Base-by-base conservation (phyloP, 2,797 vertebrate genomes). In the Aphelocoma californica region DNA sequence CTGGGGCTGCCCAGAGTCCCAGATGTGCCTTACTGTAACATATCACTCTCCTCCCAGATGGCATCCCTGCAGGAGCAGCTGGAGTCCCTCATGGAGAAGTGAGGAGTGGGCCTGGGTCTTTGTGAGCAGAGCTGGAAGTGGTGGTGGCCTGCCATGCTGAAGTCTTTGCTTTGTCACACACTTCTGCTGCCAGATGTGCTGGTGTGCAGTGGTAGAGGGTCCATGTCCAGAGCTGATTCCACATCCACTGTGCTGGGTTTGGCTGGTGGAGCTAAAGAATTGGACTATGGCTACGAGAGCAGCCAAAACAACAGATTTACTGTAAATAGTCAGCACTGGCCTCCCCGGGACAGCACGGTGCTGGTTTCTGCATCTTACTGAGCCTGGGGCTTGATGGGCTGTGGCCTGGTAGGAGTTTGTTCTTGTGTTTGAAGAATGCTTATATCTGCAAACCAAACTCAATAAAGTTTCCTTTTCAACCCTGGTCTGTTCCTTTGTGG, bases 1-100 rank as follows among this genome's bases (percentile, higher is more conserved):
- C 44, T 81, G 44, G 47, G 66, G 51, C 51, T 91, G 56, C n/a
- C 48, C 4, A 3, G 64, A 58, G 25, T 64, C 42, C 29, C 56
- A 69, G 47, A 28, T 7, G 4, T 47, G 38, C 50, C 44, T 61
- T 36, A 6, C 44, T 75, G 48, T 29, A 75, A 53, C 5, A 3
- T 71, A 7, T 75, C 29, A 1, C 34, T 91, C n/a, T 85, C 25
- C 89, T 54, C 48, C 29, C 85, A 98, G 97, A 97, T 98, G 92
- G 97, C 94, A 0, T 98, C 98, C 73, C 96, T 98, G 80, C 98
- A 98, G 66, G 98, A 98, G 80, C 98, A 98, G 89, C 90, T 98
- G 38, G 98, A 98, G 38, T 97, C 97, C 78, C 97, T 98, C 66
- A 97, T 98, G 88, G 98, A 98, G 93, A 98, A 98, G 92, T 98